Base-by-base conservation (phyloP, 2,888 invertebrate genomes). In the Leptopilina drosophilae region DNA sequence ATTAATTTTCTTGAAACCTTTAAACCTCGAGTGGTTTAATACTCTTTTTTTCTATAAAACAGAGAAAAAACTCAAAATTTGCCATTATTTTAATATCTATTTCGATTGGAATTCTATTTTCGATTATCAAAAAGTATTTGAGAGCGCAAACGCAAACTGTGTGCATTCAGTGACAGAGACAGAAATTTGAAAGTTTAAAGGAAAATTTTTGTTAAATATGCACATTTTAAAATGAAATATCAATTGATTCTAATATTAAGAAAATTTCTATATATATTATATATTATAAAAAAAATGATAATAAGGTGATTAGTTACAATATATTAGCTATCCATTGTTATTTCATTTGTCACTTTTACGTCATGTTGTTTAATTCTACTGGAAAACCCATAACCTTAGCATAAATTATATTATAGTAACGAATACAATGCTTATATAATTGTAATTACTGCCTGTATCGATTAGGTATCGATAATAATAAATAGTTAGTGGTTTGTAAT, bases 331-430 rank as follows among this genome's bases (percentile, higher is more conserved):
- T 87, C 87, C 85, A 85, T 90, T 88, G 89, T 90, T 89, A 89
- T 89, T 82, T 89, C 88, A 87, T 88, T 90, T 89, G 85, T 90
- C 88, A 90, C 87, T 88, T 89, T 90, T 89, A 90, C 87, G 87
- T 88, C 87, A 88, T 87, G 89, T 89, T 89, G 88, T 87, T 89
- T 89, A 89, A 89, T 88, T 89, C 87, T 87, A 88, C 84, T 84
- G 84, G 87, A 87, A 49, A 49, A 86, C 87, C 87, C 85, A 84
- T 89, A 89, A 89, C 86, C 87, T 86, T 87, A 86, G 85, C 81
- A 83, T 86, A 84, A 84, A 84, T 69, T 81, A 85, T 82, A 84
- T 81, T 79, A 82, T 79, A 73, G 73, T 73, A 73, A 73, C 73
- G 73, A 56, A 53, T 73, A 73, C 53, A 33, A 73, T 53, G 73